Evolutionary conservation across 2,888 invertebrate species (phyloP), one percentile per base, ranked within the genome.

Genomic region (Pilophorus perplexus): DNA sequence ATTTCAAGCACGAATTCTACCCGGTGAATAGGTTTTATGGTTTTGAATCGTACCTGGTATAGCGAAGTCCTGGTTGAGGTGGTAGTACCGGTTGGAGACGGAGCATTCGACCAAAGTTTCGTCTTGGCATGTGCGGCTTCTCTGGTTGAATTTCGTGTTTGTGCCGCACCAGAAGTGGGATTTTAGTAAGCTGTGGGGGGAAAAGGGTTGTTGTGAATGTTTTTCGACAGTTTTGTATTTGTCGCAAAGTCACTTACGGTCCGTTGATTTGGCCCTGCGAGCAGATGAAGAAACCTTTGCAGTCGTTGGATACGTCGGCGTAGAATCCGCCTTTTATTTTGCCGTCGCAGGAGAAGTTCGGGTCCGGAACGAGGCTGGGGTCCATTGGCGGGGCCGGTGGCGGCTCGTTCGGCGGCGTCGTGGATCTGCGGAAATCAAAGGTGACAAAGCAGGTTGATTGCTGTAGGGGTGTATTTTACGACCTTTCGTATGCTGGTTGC

Each of bases 201-300:
- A 16, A 6, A 8, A 55, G 16, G 25, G 10, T 44, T 6, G 14
- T 10, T 33, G 33, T 33, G 10, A 33, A 33, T 33, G 10, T 33
- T n/a, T n/a, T n/a, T n/a, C 6, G 33, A 6, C 10, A 33, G 6
- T 33, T 8, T 33, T 33, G 4, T 42, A 2, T 2, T 14, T 14
- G 38, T 38, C 12, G 6, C 2, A 38, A 38, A 44, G 8, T n/a
- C 37, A 62, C 68, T 72, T 70, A 74, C 74, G 71, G 71, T 38
- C 71, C 74, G 54, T 73, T 71, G 48, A 74, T 71, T 60, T 72
- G 71, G 40, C 74, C 75, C 67, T 74, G 74, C 1, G 75, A 74
- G 69, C 77, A 77, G 67, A 76, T 76, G 67, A 76, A 76, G 69
- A 76, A 77, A n/a, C 75, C 72, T 48, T 72, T 73, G 64, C 77